Percentiles rank a stretch among this genome's conserved stretches.
These are phyloP conservation scores for Beris morrisii DNA, from an alignment of 2,888 invertebrate species.

Conservation along the genomic window DNA sequence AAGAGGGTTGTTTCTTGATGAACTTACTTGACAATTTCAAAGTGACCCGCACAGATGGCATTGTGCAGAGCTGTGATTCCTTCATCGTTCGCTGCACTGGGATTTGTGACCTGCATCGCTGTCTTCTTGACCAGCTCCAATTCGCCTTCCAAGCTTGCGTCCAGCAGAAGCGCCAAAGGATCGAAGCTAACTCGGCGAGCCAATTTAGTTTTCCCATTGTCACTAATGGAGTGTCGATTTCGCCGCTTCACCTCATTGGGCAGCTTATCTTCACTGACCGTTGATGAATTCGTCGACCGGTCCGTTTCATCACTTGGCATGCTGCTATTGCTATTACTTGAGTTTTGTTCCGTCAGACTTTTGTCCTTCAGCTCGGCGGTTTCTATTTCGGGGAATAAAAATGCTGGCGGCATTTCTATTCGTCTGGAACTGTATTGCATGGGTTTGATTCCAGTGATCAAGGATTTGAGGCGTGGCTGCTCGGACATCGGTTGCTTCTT, in stretches of 20 bases:
- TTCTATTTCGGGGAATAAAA: constrained; percentile 76
- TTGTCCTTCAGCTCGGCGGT: constrained; percentile 59
- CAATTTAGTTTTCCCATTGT: constrained; percentile 70
- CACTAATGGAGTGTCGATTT: constrained; percentile 61
- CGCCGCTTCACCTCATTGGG: constrained; percentile 62
- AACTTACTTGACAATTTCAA: constrained; percentile 89
- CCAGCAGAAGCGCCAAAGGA: constrained; percentile 91
- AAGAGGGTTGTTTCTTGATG: background rate
- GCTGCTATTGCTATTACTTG: constrained; percentile 35
- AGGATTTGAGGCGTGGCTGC: constrained; percentile 73
- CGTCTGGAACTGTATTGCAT: constrained; percentile 70
- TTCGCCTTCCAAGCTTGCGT: constrained; percentile 97
- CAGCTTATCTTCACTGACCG: constrained; percentile 45
- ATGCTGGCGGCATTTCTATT: constrained; percentile 82
- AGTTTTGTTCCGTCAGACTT: constrained; percentile 39
- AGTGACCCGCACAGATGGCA: constrained; percentile 98
- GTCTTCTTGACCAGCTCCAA: constrained; percentile 95
- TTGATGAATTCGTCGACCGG: constrained; percentile 42
- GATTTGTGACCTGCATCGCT: constrained; percentile 90
- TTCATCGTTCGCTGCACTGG: constrained; percentile 97
- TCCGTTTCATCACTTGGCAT: constrained; percentile 52
- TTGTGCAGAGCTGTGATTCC: constrained; percentile 99
- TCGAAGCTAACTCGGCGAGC: constrained; percentile 93
- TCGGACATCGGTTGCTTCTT: constrained; percentile 81
- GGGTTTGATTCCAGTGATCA: constrained; percentile 60